Percentiles rank a stretch among this genome's conserved stretches.
phyloP scores from a whole-genome alignment of 1,140 invertebrate species.

The Gryon sp. region DNA sequence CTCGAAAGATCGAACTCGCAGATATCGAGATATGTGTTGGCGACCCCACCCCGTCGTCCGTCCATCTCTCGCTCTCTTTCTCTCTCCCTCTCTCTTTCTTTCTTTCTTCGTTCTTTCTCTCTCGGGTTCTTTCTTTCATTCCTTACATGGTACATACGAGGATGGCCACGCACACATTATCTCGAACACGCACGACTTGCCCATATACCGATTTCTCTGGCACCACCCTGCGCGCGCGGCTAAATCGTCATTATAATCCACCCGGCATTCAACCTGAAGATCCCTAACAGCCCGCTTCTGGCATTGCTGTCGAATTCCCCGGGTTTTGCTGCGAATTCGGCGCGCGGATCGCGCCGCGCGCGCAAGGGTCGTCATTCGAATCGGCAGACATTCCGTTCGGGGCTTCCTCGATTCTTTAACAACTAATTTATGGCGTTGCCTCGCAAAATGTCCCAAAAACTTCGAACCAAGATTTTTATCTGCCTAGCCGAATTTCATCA shows the following conservation, averaged over 20 bases:
- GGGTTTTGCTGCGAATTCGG: conserved; percentile 38
- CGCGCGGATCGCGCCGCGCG: conserved; percentile 11
- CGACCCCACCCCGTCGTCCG: conserved; percentile 65
- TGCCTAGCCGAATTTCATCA: conserved; percentile 35
- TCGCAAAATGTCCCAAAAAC: conserved; percentile 7
- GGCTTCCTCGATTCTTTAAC: conserved; percentile 26
- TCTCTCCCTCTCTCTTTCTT: conserved; percentile 5
- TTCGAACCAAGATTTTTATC: conserved; percentile 16
- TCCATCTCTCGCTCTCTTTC: conserved; percentile 19
- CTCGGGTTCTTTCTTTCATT: conserved; percentile 34
- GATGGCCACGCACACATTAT: conserved; percentile 39
- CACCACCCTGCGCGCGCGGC: conserved; percentile 28
- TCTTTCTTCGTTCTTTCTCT: not conserved
- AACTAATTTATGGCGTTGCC: conserved; percentile 15
- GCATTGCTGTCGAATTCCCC: conserved; percentile 56
- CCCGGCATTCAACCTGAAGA: conserved; percentile 47
- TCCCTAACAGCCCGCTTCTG: conserved; percentile 43
- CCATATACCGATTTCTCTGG: conserved; percentile 27
- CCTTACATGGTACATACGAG: conserved; percentile 42
- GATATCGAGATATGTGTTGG: conserved; percentile 75
- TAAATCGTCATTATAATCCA: conserved; percentile 60
- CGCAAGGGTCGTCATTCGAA: conserved; percentile 26
- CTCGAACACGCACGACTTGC: conserved; percentile 22
- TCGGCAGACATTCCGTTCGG: conserved; percentile 24
- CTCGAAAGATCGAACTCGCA: conserved; percentile 70